Percentiles rank a stretch among this genome's conserved stretches.
These are phyloP conservation scores for Cynodonichthys magdalenae DNA, from an alignment of 2,797 vertebrate genomes.

Conservation along the genomic window DNA sequence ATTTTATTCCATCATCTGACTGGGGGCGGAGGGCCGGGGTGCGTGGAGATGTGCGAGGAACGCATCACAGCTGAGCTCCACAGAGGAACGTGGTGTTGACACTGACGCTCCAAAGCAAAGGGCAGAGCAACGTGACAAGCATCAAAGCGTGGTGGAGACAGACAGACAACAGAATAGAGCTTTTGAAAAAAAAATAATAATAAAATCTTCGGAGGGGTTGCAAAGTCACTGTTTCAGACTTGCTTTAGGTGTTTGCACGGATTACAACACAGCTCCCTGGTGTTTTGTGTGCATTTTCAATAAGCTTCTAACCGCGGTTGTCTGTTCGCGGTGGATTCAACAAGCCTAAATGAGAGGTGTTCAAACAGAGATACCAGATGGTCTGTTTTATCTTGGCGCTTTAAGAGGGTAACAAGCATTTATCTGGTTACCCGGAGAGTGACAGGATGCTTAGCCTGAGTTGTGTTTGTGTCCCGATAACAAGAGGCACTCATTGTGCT, in stretches of 20 bases:
- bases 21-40: conserved; percentile 45
- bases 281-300: conserved; percentile 57
- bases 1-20: conserved; percentile 61
- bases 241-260: conserved; percentile 62
- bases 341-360: conserved; percentile 68
- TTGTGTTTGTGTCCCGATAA: conserved; percentile 74
- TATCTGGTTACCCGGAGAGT: conserved; percentile 78
- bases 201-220: conserved; percentile 35
- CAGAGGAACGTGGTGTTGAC: conserved; percentile 81
- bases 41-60: conserved; percentile 40
- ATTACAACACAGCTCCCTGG: conserved; percentile 59
- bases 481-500: conserved; percentile 62
- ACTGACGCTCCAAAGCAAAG: conserved; percentile 81
- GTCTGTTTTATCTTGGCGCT: conserved; percentile 65
- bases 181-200: no score
- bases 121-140: conserved; percentile 81
- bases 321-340: conserved; percentile 46
- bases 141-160: conserved; percentile 61
- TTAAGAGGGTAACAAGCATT: conserved; percentile 78
- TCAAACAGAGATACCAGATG: conserved; percentile 62
- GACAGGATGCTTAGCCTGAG: conserved; percentile 74
- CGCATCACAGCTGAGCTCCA: conserved; percentile 71
- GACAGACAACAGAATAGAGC: conserved; percentile 48
- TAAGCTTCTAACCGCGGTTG: conserved; percentile 44
- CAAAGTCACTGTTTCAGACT: conserved; percentile 53